Conservation (phyloP, 2,113 vertebrate genomes). For the Geothlypis trichas region DNA sequence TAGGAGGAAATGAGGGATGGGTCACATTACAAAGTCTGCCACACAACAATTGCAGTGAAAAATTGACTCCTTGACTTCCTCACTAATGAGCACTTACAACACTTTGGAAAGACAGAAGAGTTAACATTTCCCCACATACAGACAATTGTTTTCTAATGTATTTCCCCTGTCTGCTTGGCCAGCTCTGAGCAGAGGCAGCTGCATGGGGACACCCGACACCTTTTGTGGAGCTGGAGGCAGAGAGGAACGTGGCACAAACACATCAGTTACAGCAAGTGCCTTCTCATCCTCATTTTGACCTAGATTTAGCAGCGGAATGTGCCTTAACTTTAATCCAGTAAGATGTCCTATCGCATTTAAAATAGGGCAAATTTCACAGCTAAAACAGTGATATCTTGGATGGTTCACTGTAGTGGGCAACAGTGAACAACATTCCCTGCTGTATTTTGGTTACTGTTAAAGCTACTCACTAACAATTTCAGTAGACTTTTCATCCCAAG, state of each 20-base stretch:
- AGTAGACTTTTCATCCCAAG: neutral
- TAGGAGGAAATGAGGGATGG: neutral
- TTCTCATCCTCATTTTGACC: neutral
- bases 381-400: neutral
- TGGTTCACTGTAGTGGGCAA: neutral
- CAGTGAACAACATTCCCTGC: neutral
- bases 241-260: neutral
- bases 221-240: neutral
- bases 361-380: neutral
- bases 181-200: neutral
- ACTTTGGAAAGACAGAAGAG: neutral
- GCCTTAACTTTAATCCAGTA: neutral
- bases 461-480: neutral
- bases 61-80: constrained; percentile 39
- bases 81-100: constrained; percentile 26
- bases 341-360: neutral
- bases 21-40: neutral
- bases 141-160: neutral
- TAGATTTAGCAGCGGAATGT: neutral
- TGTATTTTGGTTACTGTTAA: neutral
- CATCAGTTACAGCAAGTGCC: neutral
- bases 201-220: neutral
- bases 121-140: constrained; percentile 1
- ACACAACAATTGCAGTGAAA: neutral
- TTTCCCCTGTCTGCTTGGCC: neutral